phyloP scores from a whole-genome alignment of 2,113 vertebrate genomes.

The Regulus satrapa region DNA sequence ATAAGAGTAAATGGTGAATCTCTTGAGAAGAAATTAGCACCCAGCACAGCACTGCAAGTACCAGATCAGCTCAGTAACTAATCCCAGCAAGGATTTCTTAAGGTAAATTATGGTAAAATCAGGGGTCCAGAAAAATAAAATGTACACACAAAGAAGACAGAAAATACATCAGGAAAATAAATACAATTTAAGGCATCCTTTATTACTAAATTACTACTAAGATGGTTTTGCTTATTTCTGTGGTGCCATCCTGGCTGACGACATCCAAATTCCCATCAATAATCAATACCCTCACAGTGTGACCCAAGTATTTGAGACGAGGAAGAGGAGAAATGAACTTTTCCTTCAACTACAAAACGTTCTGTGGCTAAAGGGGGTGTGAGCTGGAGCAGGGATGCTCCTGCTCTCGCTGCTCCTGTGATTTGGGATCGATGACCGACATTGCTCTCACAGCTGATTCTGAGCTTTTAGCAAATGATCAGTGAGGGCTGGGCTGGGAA shows the following conservation, averaged over 20 bases:
- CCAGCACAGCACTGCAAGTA: not conserved
- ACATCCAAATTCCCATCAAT: not conserved
- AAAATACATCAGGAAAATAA: not conserved
- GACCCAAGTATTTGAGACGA: not conserved
- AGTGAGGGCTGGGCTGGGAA: not conserved
- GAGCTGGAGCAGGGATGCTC: fast-evolving
- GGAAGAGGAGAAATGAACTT: not conserved
- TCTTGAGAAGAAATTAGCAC: not conserved
- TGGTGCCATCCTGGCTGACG: fast-evolving
- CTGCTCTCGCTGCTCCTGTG: fast-evolving
- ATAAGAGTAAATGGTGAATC: not conserved
- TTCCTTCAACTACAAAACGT: not conserved
- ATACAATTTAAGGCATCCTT: not conserved
- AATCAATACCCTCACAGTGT: fast-evolving
- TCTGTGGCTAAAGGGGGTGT: fast-evolving
- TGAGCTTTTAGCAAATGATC: not conserved
- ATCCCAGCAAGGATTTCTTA: not conserved
- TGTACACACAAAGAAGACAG: too few relatives aligned
- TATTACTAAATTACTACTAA: not conserved
- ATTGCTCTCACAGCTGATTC: not conserved
- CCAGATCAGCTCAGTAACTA: not conserved
- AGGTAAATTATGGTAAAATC: not conserved
- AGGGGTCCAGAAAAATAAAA: not conserved
- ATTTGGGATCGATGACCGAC: not conserved
- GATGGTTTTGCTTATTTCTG: not conserved